Conservation (phyloP, 2,888 invertebrate species). For the Aporophyla lueneburgensis region DNA sequence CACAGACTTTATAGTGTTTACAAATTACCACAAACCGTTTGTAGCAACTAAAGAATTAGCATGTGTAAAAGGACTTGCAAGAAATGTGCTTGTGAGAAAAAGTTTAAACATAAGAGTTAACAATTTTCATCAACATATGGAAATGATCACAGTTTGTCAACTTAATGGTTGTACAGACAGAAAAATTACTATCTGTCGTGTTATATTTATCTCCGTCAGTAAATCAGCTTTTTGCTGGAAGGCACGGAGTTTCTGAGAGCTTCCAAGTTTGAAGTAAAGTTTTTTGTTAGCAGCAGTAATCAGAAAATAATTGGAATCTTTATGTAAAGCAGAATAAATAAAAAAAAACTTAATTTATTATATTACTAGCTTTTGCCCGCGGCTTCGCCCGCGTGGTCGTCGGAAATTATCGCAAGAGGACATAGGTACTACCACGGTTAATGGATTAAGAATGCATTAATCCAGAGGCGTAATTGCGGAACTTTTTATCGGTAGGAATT, state of each 20-base stretch:
- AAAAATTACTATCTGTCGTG: conserved; percentile 59
- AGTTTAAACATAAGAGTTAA: conserved; percentile 23
- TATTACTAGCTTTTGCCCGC: no score
- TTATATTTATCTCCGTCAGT: conserved; percentile 45
- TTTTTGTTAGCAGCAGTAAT: conserved; percentile 17
- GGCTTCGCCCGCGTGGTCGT: no score
- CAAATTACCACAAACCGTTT: conserved; percentile 2
- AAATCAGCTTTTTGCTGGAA: conserved; percentile 48
- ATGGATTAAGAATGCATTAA: no score
- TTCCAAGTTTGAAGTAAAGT: conserved; percentile 33
- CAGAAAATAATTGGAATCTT: conserved; percentile 20
- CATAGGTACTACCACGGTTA: no score
- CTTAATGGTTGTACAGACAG: conserved; percentile 54
- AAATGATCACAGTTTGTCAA: conserved; percentile 50
- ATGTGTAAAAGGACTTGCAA: conserved; percentile 17
- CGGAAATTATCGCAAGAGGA: no score
- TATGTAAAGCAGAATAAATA: conserved; percentile 12
- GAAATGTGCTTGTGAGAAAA: conserved; percentile 21
- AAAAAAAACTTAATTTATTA: not conserved
- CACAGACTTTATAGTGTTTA: not conserved
- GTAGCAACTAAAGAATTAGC: conserved; percentile 18
- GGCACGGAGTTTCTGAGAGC: conserved; percentile 32
- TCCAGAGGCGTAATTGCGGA: no score
- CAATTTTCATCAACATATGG: conserved; percentile 40
- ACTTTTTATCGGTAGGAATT: no score